Base-by-base conservation (phyloP, 2,113 vertebrate species). In the Spermophilus dauricus region DNA sequence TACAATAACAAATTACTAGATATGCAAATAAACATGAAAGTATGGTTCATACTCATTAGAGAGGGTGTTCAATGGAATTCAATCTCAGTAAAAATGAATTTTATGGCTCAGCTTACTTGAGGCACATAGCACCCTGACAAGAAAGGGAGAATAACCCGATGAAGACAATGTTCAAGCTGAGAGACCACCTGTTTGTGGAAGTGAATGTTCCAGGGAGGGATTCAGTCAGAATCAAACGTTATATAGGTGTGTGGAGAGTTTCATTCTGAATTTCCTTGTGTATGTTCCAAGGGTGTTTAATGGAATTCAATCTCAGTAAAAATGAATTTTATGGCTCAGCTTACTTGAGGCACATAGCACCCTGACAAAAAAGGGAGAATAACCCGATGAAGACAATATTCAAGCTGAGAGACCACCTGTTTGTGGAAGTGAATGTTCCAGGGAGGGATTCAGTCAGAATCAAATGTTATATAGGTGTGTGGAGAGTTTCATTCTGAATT, bases 41-140 rank as follows among this genome's bases (percentile, higher is more conserved):
- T 2, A 61, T 45, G 53, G 61, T 37, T 75, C 42, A 84, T 12
- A 42, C 28, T 51, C 45, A 76, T 69, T 45, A 86, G 32, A 76
- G 82, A 96, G 75, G 37, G 13, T 73, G 70, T 76, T 94, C 30
- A 63, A 63, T 80, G 26, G 26, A 91, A 91, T 91, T 14, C 42
- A 67, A 37, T 22, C 14, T 88, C 65, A 75, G 89, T 10, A 81
- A 86, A 89, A 69, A 82, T 95, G 65, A 81, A 69, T 72, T 84
- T 56, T 91, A 13, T 48, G 3, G 69, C 63, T 82, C 45, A 93
- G 37, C 18, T 69, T 10, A 42, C 22, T 37, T 39, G 42, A 69
- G 28, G 45, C 26, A 39, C 18, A 34, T 45, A 85, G 20, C 32
- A 77, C 61, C 32, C 13, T 58, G 20, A 37, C 4, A 78, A n/a